Evolutionary conservation across 2,888 invertebrate genomes (phyloP).

Genomic region (Sisyra nigra): DNA sequence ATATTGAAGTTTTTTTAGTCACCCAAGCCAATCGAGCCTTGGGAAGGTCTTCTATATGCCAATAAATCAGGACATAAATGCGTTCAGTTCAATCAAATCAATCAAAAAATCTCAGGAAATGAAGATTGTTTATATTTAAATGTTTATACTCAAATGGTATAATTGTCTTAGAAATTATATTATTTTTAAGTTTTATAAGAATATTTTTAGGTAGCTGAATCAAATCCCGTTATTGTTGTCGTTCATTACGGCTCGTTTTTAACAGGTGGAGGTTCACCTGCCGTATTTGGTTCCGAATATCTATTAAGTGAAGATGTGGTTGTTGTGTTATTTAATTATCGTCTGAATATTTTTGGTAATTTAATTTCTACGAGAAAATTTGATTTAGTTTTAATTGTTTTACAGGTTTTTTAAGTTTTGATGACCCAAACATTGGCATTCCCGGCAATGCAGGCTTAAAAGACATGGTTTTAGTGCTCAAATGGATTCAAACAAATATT

Average conservation of each 20-base stretch:
- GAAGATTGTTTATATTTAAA: conserved; percentile 2
- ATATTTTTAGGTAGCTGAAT: background rate
- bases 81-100: background rate
- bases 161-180: background rate
- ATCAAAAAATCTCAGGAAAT: background rate
- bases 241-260: background rate
- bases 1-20: too few relatives aligned
- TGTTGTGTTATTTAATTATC: background rate
- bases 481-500: conserved; percentile 1
- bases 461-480: background rate
- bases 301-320: background rate
- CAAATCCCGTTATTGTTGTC: background rate
- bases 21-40: background rate
- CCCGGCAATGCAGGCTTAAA: background rate
- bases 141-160: background rate
- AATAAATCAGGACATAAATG: background rate
- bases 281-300: background rate
- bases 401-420: conserved; percentile 2
- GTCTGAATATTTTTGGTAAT: conserved; percentile 1
- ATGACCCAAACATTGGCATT: background rate
- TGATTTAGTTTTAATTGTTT: too few relatives aligned
- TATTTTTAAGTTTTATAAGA: background rate
- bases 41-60: background rate
- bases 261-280: background rate
- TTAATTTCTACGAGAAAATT: too few relatives aligned